Conservation (phyloP, 2,888 invertebrate genomes). For the Apocheima hispidaria region DNA sequence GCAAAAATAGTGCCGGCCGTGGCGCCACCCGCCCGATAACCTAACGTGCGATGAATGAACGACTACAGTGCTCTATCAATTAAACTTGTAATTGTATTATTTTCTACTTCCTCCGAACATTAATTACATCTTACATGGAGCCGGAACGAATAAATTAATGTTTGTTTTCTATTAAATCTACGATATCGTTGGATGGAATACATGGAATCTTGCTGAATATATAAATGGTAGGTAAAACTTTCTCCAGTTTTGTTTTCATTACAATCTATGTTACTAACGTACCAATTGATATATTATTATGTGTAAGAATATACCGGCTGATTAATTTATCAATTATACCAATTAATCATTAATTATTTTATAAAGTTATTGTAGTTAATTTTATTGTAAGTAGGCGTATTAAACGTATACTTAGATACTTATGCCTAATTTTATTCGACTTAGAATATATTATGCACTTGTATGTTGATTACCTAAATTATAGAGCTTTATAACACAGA, state of each 20-base stretch:
- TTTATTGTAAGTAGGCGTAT: too few species aligned
- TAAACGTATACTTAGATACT: too few species aligned
- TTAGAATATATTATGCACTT: not conserved
- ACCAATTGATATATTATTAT: not conserved
- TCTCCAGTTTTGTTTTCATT: constrained; percentile 41
- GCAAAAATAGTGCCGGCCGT: constrained; percentile 55
- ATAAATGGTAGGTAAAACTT: constrained; percentile 77
- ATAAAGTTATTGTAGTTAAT: too few species aligned
- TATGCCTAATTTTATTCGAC: not conserved
- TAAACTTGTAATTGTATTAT: constrained; percentile 77
- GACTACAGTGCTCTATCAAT: constrained; percentile 72
- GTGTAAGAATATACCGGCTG: not conserved
- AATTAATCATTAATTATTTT: too few species aligned
- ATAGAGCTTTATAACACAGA: too few species aligned
- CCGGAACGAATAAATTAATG: constrained; percentile 77
- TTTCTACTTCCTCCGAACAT: constrained; percentile 76
- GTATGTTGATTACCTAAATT: not conserved
- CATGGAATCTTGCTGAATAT: constrained; percentile 66
- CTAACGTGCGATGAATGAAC: constrained; percentile 62
- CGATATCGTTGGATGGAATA: constrained; percentile 64
- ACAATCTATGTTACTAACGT: not conserved
- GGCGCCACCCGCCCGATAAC: constrained; percentile 52
- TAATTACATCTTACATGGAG: constrained; percentile 78
- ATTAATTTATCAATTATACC: not conserved
- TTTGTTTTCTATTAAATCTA: constrained; percentile 66